Base-by-base conservation (phyloP, 2,888 invertebrate genomes). In the Uropetala carovei region DNA sequence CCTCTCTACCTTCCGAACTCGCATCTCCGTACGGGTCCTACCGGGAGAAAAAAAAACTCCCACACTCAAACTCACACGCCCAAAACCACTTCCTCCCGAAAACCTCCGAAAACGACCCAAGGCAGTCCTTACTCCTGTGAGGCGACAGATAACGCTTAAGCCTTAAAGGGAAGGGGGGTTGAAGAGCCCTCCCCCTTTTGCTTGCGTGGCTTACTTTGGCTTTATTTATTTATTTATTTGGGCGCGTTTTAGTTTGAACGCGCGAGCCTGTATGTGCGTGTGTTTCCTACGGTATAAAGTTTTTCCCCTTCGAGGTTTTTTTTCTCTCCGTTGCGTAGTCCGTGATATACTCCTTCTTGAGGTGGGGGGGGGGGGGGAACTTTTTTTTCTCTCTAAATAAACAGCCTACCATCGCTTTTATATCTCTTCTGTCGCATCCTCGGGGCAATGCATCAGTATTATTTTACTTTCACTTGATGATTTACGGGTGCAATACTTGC, bases 121-220 rank as follows among this genome's bases (percentile, higher is more conserved):
- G 43, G 64, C 89, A 64, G 43, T 89, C 64, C 89, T 89, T 89
- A 64, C 18, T 10, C 18, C 89, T 89, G 89, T 43, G 64, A 60
- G 64, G 64, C 30, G 30, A 43, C 64, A 89, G 89, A 89, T 89
- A 89, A 89, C 43, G n/a, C 64, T 86, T 64, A 86, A 89, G 64
- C 89, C 56, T 56, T 16, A n/a, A 57, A 16, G 60, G 30, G 22
- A 89, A 64, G 68, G 89, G 57, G 3, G 75, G n/a, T n/a, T 10
- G 3, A 1, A 83, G n/a, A 10, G 60, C 60, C 60, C 75, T 5
- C 18, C 68, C 68, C 22, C 68, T 18, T 68, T 68, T 22, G 68
- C 75, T 75, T 75, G 75, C 75, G 75, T 75, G 27, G 75, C 75
- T 75, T 75, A 75, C 75, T 75, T 27, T 75, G 75, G 75, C 75